These are phyloP conservation scores for Archocentrus centrarchus DNA, from an alignment of 2,113 vertebrate genomes.

Conservation along the genomic window DNA sequence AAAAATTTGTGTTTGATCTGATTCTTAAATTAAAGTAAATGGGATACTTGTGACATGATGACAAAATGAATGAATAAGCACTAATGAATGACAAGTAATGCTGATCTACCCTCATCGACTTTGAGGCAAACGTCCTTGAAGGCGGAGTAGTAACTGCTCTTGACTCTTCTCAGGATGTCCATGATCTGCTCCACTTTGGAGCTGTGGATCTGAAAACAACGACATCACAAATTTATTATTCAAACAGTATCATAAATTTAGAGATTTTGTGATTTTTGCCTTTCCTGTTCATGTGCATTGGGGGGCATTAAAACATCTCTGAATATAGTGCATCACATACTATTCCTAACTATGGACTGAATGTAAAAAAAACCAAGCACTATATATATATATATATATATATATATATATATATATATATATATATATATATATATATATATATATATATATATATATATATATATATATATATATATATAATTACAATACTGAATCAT, in stretches of 20 bases:
- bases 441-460: no score
- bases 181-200: conserved; percentile 71
- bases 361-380: no score
- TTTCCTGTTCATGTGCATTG: not conserved
- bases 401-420: no score
- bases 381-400: no score
- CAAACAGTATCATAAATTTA: not conserved
- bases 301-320: not conserved
- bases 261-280: not conserved
- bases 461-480: no score
- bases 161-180: conserved; percentile 75
- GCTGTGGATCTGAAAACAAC: conserved; percentile 71
- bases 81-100: conserved; percentile 3
- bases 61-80: not conserved
- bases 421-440: no score
- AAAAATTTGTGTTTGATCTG: not conserved
- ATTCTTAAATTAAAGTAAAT: conserved; percentile 4
- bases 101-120: conserved; percentile 72
- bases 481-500: no score
- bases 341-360: no score
- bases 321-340: not conserved
- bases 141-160: conserved; percentile 76
- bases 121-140: conserved; percentile 75
- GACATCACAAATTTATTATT: not conserved
- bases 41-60: not conserved